Conservation (phyloP, 2,113 vertebrate genomes). For the Patagioenas fasciata region DNA sequence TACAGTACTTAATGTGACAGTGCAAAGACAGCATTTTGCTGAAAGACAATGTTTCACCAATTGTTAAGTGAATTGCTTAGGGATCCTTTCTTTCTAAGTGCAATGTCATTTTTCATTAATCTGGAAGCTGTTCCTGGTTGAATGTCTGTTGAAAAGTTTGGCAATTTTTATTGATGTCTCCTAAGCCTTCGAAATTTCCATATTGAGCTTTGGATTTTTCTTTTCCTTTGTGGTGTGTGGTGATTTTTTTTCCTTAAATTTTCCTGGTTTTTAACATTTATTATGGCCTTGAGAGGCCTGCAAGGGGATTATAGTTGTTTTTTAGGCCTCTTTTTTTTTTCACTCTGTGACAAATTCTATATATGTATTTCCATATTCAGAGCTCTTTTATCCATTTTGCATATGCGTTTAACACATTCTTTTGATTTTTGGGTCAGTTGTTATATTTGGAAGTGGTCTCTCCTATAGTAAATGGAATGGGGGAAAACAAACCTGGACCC, state of each 20-base stretch:
- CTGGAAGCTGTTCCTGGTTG: not conserved
- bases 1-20: not conserved
- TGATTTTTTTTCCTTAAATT: not conserved
- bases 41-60: not conserved
- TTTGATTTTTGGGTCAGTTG: not conserved
- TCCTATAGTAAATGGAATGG: not conserved
- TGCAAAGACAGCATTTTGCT: not conserved
- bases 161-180: not conserved
- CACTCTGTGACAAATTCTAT: not conserved
- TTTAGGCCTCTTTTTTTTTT: not conserved
- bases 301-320: rapidly evolving
- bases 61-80: not conserved
- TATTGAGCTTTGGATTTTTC: not conserved
- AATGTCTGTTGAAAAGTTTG: not conserved
- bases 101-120: not conserved
- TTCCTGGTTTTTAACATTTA: not conserved
- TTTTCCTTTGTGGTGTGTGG: too few species aligned
- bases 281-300: not conserved
- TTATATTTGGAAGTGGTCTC: not conserved
- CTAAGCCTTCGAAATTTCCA: not conserved
- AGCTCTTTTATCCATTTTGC: not conserved
- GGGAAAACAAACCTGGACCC: not conserved
- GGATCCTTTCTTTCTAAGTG: not conserved
- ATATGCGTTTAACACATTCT: not conserved
- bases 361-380: not conserved